Evolutionary conservation across 2,888 invertebrate genomes (phyloP).

Genomic region (Capitulum mitella): DNA sequence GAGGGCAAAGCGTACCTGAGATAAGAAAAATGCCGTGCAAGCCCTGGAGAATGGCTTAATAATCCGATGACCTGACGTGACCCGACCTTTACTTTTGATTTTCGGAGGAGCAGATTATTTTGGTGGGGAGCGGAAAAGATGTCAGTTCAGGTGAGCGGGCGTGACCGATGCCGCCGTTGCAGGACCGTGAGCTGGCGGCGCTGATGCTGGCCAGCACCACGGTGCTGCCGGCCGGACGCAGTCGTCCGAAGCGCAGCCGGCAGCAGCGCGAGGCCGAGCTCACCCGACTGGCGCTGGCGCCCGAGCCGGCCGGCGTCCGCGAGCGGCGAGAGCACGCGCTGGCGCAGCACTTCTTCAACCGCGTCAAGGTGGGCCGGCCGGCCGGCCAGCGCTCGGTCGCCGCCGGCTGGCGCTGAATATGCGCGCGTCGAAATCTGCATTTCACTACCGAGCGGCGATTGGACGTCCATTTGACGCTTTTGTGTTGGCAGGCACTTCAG

Average conservation of each 20-base stretch:
- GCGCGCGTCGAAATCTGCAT: no score
- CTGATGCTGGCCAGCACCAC: background rate
- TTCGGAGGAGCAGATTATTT: no score
- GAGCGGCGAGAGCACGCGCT: background rate
- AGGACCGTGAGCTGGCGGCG: background rate
- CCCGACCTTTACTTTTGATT: no score
- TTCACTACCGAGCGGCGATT: no score
- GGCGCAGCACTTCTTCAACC: background rate
- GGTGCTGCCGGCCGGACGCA: background rate
- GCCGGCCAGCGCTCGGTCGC: background rate
- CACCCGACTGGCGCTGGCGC: background rate
- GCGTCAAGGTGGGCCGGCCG: background rate
- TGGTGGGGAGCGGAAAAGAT: no score
- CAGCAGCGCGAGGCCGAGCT: constrained; percentile 20
- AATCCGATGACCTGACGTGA: background rate
- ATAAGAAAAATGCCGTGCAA: no score
- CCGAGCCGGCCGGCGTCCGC: background rate
- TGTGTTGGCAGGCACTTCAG: no score
- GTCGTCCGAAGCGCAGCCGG: background rate
- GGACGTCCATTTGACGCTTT: no score
- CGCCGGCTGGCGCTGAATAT: background rate
- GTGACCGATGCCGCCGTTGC: background rate
- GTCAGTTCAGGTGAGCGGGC: no score
- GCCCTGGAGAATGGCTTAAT: background rate
- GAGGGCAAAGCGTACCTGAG: no score